Percentiles rank a stretch among this genome's conserved stretches.
These are phyloP conservation scores for Aythya baeri DNA, from an alignment of 2,113 vertebrate genomes.

Conservation along the genomic window DNA sequence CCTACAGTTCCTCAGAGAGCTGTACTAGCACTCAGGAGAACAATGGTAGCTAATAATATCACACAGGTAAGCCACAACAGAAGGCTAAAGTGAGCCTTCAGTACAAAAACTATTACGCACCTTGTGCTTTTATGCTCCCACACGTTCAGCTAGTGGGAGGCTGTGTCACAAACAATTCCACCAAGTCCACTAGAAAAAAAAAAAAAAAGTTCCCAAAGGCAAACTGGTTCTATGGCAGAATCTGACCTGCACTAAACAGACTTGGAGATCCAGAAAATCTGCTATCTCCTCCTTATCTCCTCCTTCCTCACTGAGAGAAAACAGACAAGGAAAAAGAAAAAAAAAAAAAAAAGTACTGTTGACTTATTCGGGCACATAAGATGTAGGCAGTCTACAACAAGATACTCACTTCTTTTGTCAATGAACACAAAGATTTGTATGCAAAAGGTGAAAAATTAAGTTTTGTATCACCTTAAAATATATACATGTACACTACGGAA, in stretches of 20 bases:
- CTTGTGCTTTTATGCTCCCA: neutral
- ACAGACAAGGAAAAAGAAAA: neutral
- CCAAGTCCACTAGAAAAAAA: neutral
- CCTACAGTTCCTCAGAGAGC: neutral
- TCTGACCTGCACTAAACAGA: neutral
- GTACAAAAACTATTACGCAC: neutral
- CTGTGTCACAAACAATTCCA: neutral
- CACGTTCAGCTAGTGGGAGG: neutral
- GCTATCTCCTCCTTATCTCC: neutral
- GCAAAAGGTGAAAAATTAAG: slow-evolving; percentile 33
- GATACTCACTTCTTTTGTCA: neutral
- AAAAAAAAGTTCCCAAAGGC: neutral
- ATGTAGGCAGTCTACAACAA: neutral
- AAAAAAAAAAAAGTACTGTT: neutral
- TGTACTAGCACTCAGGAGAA: neutral
- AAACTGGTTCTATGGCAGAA: neutral
- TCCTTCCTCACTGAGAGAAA: neutral
- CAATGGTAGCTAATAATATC: neutral
- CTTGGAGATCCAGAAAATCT: neutral
- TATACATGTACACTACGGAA: neutral
- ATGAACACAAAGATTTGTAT: neutral
- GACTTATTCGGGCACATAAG: neutral
- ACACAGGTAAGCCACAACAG: neutral
- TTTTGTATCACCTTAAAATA: slow-evolving; percentile 34
- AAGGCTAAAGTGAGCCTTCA: neutral